Evolutionary conservation across 1,140 invertebrate species (phyloP).

Genomic region (Littorina saxatilis): DNA sequence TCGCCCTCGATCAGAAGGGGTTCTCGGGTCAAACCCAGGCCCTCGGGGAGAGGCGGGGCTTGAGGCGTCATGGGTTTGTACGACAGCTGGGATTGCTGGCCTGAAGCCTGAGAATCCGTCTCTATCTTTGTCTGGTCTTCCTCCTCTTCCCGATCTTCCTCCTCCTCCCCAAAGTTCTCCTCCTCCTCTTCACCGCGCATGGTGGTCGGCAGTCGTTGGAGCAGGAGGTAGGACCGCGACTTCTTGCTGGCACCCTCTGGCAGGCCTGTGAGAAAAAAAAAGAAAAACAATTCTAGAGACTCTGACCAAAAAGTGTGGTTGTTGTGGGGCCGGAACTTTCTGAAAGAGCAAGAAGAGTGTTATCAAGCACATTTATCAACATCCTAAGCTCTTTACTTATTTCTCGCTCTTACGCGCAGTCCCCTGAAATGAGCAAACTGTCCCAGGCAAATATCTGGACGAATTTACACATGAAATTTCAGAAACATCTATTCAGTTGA

Average conservation of each 20-base stretch:
- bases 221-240: conserved; percentile 65
- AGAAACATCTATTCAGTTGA: no score
- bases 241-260: conserved; percentile 68
- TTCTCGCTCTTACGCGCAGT: no score
- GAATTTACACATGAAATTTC: no score
- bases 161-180: conserved; percentile 50
- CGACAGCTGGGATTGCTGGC: conserved; percentile 67
- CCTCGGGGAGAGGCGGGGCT: conserved; percentile 66
- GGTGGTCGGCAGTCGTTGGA: conserved; percentile 52
- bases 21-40: conserved; percentile 59
- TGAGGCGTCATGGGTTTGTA: conserved; percentile 69
- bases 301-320: neutral
- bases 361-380: no score
- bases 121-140: conserved; percentile 42
- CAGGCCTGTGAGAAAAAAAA: conserved; percentile 47
- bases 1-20: conserved; percentile 49
- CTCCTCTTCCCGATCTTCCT: conserved; percentile 50
- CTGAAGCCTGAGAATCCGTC: conserved; percentile 29
- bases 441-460: no score
- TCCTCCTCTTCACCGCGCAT: conserved; percentile 51
- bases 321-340: no score
- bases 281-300: neutral
- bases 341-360: no score
- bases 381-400: no score
- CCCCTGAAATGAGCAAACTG: no score